phyloP scores from a whole-genome alignment of 2,113 vertebrate species.

The Theropithecus gelada region DNA sequence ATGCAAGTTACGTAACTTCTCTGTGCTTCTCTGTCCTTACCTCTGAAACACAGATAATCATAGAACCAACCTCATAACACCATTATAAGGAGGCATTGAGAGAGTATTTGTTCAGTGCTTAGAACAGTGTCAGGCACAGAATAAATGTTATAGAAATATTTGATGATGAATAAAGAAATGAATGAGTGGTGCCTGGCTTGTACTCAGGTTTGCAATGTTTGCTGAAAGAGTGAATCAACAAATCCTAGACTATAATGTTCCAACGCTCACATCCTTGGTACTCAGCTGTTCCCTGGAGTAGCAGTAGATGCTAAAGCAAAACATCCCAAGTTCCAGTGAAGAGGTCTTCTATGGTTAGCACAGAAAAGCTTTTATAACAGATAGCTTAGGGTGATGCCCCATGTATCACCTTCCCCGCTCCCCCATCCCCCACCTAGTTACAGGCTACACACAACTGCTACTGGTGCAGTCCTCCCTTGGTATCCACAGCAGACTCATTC shows the following conservation, averaged over 20 bases:
- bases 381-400: rapidly evolving
- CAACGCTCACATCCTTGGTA: not conserved
- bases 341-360: not conserved
- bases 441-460: not conserved
- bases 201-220: not conserved
- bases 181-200: not conserved
- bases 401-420: not conserved
- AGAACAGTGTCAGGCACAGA: not conserved
- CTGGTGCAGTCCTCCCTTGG: not conserved
- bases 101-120: not conserved
- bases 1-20: not conserved
- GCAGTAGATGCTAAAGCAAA: not conserved
- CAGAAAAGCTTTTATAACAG: not conserved
- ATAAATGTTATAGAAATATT: not conserved
- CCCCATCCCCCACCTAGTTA: not conserved
- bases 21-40: not conserved
- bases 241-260: not conserved
- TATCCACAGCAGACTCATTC: not conserved
- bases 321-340: not conserved
- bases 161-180: not conserved
- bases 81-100: not conserved
- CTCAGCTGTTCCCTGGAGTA: not conserved
- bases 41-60: not conserved
- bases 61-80: not conserved
- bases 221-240: not conserved